Evolutionary conservation across 2,888 invertebrate genomes (phyloP), one percentile per base, ranked within the genome.

Genomic region (Prenolepis imparis): DNA sequence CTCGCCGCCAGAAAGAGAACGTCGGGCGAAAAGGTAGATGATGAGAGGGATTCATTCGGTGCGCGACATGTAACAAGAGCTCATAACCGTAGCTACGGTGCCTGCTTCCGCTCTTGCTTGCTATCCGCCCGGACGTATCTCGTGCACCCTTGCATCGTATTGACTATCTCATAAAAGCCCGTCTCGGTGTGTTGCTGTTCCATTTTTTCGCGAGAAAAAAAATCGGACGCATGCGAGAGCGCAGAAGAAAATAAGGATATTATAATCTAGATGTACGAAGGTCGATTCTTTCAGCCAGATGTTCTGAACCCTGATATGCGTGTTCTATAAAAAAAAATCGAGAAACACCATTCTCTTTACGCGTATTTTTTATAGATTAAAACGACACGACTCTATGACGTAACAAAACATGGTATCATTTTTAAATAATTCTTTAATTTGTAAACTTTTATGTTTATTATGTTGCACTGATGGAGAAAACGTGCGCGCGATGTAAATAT

Each of bases 1-100:
- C 70, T 59, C 59, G 36, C 36, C 44, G 32, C 5, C 21, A 32
- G 24, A 44, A 70, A 44, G 59, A 68, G 70, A 70, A 70, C 57
- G 70, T 59, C 24, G 44, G 70, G 18, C 70, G 32, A 55, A 70
- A 18, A 44, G 28, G 44, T 44, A 32, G 59, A 66, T 59, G 78
- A 77, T 57, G 41, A 57, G 70, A 59, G 21, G 44, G 59, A 28
- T 80, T 80, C 18, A 61, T 80, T 59, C 70, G 44, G 6, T 61
- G 55, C 41, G 66, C 44, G 72, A 72, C 44, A 18, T 24, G 44
- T 44, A 59, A 78, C 44, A 70, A 80, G 72, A 80, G 70, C 78
- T 78, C 55, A 57, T 77, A 77, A 41, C 12, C 3, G 55, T 39
- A 57, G n/a, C 44, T 68, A 66, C 57, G 15, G 32, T 68, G 18